Evolutionary conservation across 2,113 vertebrate species (phyloP), one percentile per base, ranked within the genome.

Genomic region (Lepisosteus osseus): DNA sequence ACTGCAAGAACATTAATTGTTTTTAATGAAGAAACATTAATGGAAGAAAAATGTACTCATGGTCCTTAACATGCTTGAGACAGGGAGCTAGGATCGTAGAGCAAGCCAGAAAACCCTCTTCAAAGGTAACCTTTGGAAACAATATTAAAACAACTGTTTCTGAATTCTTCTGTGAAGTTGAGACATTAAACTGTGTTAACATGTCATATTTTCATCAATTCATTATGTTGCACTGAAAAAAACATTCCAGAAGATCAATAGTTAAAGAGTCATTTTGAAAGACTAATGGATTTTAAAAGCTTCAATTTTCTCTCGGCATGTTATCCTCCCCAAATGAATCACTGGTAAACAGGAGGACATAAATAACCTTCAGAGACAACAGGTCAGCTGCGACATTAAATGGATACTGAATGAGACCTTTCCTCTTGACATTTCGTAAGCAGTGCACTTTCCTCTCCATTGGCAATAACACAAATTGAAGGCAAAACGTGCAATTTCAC

Each of bases 401-500:
- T 62, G 69, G 61, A 76, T 68, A 74, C 62, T 67, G 71, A 80
- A 70, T 72, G 63, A 84, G 77, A 74, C 75, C 69, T 75, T 79
- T 68, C 66, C 72, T 76, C 61, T 68, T 81, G 77, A 83, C 77
- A 78, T 79, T 81, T 76, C 57, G 40, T 70, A 65, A 65, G 40
- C 41, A 67, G 66, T 71, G 65, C 71, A 75, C 42, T 42, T 66
- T 73, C 67, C 68, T 66, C 56, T 44, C 65, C 6, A 54, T n/a
- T 71, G 75, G 42, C 51, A 62, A 17, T 63, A 12, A 61, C 57
- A 14, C 7, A 54, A 79, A 68, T 72, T 72, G 70, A 72, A 74
- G 75, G 57, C 63, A 68, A 67, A 71, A 65, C 40, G 45, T 72
- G 61, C 17, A 67, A 74, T 79, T 78, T 77, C 69, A 74, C 73